These are phyloP conservation scores for Malurus elegans DNA, from an alignment of 2,113 vertebrate species.

Conservation along the genomic window DNA sequence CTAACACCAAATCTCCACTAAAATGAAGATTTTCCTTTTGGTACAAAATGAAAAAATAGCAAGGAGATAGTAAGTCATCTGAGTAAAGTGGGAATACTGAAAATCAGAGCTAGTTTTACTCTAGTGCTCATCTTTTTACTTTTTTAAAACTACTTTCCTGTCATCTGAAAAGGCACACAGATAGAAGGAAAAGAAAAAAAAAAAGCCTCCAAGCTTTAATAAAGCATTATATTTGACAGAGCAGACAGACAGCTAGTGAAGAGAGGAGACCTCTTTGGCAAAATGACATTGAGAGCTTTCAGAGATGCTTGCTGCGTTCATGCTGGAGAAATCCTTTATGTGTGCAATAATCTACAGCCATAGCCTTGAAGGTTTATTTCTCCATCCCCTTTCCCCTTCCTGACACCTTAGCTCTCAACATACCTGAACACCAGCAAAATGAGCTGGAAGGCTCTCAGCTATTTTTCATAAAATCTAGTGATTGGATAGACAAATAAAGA, in stretches of 20 bases:
- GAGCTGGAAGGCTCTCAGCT: not conserved
- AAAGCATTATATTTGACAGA: conserved; percentile 19
- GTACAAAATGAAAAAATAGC: not conserved
- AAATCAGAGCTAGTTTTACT: not conserved
- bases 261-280: not conserved
- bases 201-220: conserved; percentile 30
- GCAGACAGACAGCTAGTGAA: not conserved
- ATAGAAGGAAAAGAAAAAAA: not conserved
- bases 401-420: not conserved
- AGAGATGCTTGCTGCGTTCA: not conserved
- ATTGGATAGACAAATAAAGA: not conserved
- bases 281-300: conserved; percentile 24
- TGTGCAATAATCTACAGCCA: not conserved
- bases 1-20: not conserved
- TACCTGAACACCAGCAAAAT: conserved; percentile 1
- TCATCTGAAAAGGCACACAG: not conserved
- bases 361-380: not conserved
- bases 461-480: not conserved
- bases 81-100: not conserved
- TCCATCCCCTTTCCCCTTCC: not conserved
- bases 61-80: not conserved
- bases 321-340: not conserved
- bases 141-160: not conserved
- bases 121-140: not conserved
- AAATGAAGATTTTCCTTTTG: not conserved